A percentile compares a stretch with the other conserved stretches of the same genome.
Evolutionary conservation across 2,888 invertebrate species (phyloP).

Genomic region (Hybos culiciformis): DNA sequence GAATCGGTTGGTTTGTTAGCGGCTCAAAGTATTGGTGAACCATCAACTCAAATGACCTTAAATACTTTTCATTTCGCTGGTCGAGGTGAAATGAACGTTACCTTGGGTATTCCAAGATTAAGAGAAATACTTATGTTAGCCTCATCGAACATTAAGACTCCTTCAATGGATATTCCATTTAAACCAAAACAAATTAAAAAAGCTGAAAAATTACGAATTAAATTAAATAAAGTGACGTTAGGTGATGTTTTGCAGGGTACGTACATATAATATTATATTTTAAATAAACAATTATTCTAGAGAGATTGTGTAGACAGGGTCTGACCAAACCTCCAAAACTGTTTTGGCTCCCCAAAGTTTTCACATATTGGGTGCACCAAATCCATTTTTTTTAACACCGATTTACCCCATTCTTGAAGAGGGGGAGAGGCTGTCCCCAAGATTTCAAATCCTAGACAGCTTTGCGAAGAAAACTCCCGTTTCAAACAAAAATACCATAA

Average conservation of each 20-base stretch:
- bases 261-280: slow-evolving; percentile 7
- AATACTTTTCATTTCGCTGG: slow-evolving; percentile 99
- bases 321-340: too few relatives aligned
- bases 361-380: too few relatives aligned
- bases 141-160: slow-evolving; percentile 85
- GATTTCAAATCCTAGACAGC: too few relatives aligned
- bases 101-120: slow-evolving; percentile 95
- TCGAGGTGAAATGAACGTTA: slow-evolving; percentile 99
- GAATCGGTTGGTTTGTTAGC: slow-evolving; percentile 87
- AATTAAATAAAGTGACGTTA: slow-evolving; percentile 64
- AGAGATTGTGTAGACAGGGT: neutral
- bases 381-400: too few relatives aligned
- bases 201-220: slow-evolving; percentile 55
- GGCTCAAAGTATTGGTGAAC: slow-evolving; percentile 97
- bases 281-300: neutral
- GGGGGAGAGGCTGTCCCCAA: too few relatives aligned
- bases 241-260: slow-evolving; percentile 59
- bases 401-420: too few relatives aligned
- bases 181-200: slow-evolving; percentile 38
- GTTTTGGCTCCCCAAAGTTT: too few relatives aligned
- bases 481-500: too few relatives aligned
- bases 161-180: slow-evolving; percentile 90
- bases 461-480: too few relatives aligned
- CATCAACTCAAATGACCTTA: slow-evolving; percentile 99
- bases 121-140: slow-evolving; percentile 96